phyloP scores from a whole-genome alignment of 2,888 invertebrate genomes.

The Trichogramma evanescens region DNA sequence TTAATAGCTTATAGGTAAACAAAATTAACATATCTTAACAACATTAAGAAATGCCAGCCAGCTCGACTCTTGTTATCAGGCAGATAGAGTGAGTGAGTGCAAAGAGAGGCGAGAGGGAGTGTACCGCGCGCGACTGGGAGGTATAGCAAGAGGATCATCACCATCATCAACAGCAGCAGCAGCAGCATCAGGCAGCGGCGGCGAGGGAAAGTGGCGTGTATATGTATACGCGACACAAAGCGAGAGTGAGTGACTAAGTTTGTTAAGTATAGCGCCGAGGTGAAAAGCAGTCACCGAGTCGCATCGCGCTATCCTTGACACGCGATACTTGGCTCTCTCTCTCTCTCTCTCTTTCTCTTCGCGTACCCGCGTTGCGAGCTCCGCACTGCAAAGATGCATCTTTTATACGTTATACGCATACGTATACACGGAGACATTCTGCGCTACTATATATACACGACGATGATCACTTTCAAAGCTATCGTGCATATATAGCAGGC shows the following conservation, averaged over 20 bases:
- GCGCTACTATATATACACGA: no score
- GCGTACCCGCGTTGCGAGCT: slow-evolving; percentile 19
- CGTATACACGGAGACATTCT: not conserved
- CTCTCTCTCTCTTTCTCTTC: no score
- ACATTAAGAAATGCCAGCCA: slow-evolving; percentile 45
- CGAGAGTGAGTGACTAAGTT: slow-evolving; percentile 39
- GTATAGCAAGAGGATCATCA: not conserved
- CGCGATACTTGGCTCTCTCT: slow-evolving; percentile 31
- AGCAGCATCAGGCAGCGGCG: not conserved
- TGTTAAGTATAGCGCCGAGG: slow-evolving; percentile 43
- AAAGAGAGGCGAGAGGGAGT: slow-evolving; percentile 21
- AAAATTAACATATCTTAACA: slow-evolving; percentile 49
- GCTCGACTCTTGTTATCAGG: slow-evolving; percentile 4
- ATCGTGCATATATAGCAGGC: no score
- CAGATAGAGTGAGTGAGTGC: not conserved
- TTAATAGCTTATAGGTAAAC: slow-evolving; percentile 49
- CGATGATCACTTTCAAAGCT: slow-evolving; percentile 13
- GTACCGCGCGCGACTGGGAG: slow-evolving; percentile 22
- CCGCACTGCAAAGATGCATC: not conserved
- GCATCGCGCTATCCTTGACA: slow-evolving; percentile 40
- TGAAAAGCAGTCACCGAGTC: slow-evolving; percentile 32
- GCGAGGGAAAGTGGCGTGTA: not conserved
- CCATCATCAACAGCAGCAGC: not conserved
- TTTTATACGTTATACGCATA: not conserved
- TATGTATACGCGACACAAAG: not conserved